Conservation (phyloP, 2,113 vertebrate genomes). For the Lutjanus erythropterus region DNA sequence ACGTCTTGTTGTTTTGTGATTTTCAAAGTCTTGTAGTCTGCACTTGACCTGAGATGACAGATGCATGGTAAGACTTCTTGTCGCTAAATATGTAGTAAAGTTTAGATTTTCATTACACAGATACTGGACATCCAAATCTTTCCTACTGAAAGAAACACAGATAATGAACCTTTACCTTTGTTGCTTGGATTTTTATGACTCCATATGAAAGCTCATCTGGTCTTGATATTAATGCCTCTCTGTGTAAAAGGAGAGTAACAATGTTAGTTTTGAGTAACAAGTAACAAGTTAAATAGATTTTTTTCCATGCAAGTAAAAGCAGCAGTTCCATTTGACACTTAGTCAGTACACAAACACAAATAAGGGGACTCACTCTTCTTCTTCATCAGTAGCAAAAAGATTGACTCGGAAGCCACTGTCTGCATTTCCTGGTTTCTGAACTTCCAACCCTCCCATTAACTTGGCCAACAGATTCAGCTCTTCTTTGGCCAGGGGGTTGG, state of each 20-base stretch:
- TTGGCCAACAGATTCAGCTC: slow-evolving; percentile 95
- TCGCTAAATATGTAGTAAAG: not conserved
- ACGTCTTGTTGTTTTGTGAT: not conserved
- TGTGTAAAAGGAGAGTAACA: slow-evolving; percentile 65
- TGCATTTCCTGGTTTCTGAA: slow-evolving; percentile 83
- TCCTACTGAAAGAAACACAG: not conserved
- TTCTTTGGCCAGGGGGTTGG: slow-evolving; percentile 97
- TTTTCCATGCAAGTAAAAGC: not conserved
- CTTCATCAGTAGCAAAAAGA: slow-evolving; percentile 94
- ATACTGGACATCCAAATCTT: not conserved
- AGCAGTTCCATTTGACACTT: not conserved
- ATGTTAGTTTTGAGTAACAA: slow-evolving; percentile 12
- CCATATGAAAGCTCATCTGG: slow-evolving; percentile 92
- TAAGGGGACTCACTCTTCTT: slow-evolving; percentile 91
- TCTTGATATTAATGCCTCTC: slow-evolving; percentile 90
- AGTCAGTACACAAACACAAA: slow-evolving; percentile 21
- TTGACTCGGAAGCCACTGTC: slow-evolving; percentile 93
- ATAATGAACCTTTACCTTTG: slow-evolving; percentile 85
- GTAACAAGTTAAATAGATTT: too few species aligned
- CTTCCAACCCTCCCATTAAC: slow-evolving; percentile 93
- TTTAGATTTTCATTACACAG: not conserved
- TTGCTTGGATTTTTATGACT: slow-evolving; percentile 94
- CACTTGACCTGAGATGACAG: not conserved
- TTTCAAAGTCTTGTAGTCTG: not conserved
- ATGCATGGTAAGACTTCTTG: not conserved